Evolutionary conservation across 2,888 invertebrate species (phyloP).

Genomic region (Macaria notata): DNA sequence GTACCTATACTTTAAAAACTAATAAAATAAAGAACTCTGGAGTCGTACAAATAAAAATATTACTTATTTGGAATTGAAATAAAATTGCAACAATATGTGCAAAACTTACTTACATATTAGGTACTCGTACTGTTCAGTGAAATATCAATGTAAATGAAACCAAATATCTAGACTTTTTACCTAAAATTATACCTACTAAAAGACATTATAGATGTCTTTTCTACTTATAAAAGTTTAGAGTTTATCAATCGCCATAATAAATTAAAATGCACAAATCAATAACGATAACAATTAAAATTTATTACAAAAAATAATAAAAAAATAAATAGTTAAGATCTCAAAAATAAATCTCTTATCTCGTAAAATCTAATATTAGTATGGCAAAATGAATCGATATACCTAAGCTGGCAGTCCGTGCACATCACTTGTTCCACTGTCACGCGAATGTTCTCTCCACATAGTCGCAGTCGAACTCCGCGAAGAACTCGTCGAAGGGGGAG

Average conservation of each 20-base stretch:
- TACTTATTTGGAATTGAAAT: too few relatives aligned
- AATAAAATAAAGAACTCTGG: too few relatives aligned
- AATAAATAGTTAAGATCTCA: slow-evolving; percentile 62
- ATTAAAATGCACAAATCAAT: slow-evolving; percentile 42
- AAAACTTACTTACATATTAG: too few relatives aligned
- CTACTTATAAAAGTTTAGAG: too few relatives aligned
- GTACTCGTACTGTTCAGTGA: too few relatives aligned
- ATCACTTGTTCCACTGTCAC: slow-evolving; percentile 64
- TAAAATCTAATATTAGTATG: slow-evolving; percentile 73
- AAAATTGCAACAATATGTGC: too few relatives aligned
- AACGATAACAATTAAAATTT: slow-evolving; percentile 75
- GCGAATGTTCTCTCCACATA: slow-evolving; percentile 75
- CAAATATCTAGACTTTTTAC: too few relatives aligned
- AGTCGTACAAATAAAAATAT: neutral
- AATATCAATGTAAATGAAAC: too few relatives aligned
- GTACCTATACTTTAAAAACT: too few relatives aligned
- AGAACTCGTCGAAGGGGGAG: slow-evolving; percentile 82
- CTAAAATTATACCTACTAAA: too few relatives aligned
- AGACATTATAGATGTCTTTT: too few relatives aligned
- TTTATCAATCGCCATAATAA: neutral
- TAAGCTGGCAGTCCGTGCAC: slow-evolving; percentile 54
- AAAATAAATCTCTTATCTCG: slow-evolving; percentile 58
- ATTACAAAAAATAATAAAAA: slow-evolving; percentile 63
- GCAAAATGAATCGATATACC: slow-evolving; percentile 67
- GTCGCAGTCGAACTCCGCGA: slow-evolving; percentile 77